A percentile compares a stretch with the other conserved stretches of the same genome.
Conservation (phyloP, 2,888 invertebrate genomes). For the Linyphia triangularis region DNA sequence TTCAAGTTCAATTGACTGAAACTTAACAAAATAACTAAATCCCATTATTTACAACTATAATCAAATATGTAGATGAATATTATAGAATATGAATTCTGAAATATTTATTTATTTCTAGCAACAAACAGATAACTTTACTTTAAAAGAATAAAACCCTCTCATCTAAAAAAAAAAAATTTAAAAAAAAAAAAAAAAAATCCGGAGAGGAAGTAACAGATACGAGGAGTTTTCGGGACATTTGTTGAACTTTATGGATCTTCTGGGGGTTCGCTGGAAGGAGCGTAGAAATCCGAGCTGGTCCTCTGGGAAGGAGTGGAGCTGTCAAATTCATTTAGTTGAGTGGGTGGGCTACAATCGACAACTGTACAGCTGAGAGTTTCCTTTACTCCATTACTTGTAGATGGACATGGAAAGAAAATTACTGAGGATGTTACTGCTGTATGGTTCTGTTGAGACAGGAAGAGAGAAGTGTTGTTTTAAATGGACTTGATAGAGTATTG, state of each 20-base stretch:
- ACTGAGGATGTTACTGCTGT: neutral
- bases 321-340: slow-evolving; percentile 62
- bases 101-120: too few species aligned
- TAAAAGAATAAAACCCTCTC: neutral
- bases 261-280: slow-evolving; percentile 1
- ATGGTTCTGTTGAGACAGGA: neutral
- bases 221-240: slow-evolving; percentile 3
- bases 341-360: neutral
- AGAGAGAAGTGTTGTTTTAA: neutral
- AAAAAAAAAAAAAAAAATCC: neutral
- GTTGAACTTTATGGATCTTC: slow-evolving; percentile 37
- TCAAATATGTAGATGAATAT: too few species aligned
- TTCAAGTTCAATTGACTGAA: too few species aligned
- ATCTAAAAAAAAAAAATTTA: neutral
- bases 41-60: too few species aligned
- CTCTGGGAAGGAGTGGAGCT: slow-evolving; percentile 18
- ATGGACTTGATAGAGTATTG: neutral
- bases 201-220: slow-evolving; percentile 14
- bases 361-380: neutral
- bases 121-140: neutral
- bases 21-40: too few species aligned
- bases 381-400: neutral
- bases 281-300: slow-evolving; percentile 8
- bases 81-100: too few species aligned
- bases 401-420: neutral